Conservation (phyloP, 1,140 invertebrate species). For the Atta cephalotes region DNA sequence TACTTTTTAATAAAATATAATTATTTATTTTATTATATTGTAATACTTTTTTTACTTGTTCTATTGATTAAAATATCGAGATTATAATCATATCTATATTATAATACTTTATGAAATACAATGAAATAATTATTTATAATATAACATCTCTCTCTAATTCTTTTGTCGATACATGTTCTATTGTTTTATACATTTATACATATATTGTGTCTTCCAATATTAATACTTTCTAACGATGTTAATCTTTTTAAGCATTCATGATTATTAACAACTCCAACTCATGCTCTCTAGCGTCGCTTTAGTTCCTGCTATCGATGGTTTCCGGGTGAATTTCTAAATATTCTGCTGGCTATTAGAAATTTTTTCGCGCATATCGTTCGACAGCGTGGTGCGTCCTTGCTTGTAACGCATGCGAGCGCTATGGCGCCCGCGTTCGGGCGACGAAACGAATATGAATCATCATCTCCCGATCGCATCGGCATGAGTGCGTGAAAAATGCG, state of each 20-base stretch:
- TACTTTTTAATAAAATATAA: background rate
- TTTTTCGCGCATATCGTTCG: background rate
- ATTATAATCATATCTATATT: too few relatives aligned
- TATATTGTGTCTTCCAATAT: too few relatives aligned
- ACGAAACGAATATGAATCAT: conserved; percentile 56
- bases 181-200: background rate
- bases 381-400: conserved; percentile 25
- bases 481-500: conserved; percentile 54
- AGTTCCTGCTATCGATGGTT: background rate
- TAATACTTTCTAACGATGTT: background rate
- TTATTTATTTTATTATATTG: too few relatives aligned
- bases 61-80: too few relatives aligned
- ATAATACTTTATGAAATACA: too few relatives aligned
- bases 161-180: background rate
- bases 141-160: background rate
- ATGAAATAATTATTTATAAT: background rate
- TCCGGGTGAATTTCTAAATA: background rate
- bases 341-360: background rate
- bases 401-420: conserved; percentile 6
- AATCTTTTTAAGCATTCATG: background rate
- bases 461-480: conserved; percentile 32
- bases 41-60: too few relatives aligned
- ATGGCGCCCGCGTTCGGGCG: conserved; percentile 26
- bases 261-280: too few relatives aligned
- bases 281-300: background rate